phyloP scores from a whole-genome alignment of 2,888 invertebrate species.

The Julus scandinavius region DNA sequence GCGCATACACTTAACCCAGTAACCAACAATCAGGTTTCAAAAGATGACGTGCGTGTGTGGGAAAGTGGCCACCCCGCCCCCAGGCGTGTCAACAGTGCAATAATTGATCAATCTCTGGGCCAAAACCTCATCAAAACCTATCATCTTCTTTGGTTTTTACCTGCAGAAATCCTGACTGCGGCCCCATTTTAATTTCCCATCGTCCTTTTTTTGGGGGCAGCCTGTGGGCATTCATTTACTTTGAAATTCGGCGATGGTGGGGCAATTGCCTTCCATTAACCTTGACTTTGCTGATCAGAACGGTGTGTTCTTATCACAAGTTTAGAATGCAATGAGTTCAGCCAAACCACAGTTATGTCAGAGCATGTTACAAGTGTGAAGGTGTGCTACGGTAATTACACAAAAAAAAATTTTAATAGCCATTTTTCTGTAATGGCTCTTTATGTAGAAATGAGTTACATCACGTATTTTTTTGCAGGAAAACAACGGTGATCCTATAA shows the following conservation, averaged over 20 bases:
- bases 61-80: neutral
- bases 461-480: too few relatives aligned
- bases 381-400: too few relatives aligned
- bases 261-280: neutral
- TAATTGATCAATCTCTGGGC: conserved; percentile 18
- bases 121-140: conserved; percentile 3
- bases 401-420: too few relatives aligned
- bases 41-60: neutral
- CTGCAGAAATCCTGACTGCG: neutral
- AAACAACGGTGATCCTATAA: too few relatives aligned
- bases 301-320: too few relatives aligned
- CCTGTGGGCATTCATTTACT: neutral
- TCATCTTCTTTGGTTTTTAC: neutral
- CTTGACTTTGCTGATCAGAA: neutral
- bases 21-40: neutral
- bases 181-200: conserved; percentile 2
- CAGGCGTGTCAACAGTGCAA: conserved; percentile 10
- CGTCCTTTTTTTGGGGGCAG: neutral
- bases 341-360: too few relatives aligned
- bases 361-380: too few relatives aligned
- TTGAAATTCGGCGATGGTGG: neutral
- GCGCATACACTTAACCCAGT: neutral
- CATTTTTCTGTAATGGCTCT: too few relatives aligned
- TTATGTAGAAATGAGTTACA: too few relatives aligned
- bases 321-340: too few relatives aligned